Conservation (phyloP, 2,797 vertebrate species). For the Ctenochaetus hawaiiensis region DNA sequence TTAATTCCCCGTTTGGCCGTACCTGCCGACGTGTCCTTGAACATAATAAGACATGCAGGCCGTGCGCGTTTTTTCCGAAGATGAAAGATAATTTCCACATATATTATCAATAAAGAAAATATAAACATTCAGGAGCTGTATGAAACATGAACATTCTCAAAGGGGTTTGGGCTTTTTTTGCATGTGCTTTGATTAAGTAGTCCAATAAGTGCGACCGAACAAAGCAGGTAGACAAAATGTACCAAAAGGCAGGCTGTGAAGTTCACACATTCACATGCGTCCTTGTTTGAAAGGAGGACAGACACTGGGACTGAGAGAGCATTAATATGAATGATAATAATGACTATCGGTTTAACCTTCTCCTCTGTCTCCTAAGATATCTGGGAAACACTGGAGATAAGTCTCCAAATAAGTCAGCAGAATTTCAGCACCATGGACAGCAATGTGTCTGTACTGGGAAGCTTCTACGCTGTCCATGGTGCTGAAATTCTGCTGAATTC, state of each 20-base stretch:
- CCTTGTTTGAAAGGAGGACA: not conserved
- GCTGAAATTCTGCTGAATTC: conserved; percentile 38
- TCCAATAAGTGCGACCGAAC: conserved; percentile 8
- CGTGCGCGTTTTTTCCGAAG: not conserved
- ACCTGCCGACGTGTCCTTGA: conserved; percentile 22
- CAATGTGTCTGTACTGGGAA: fast-evolving
- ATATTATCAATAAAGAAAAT: not conserved
- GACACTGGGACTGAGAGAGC: no score
- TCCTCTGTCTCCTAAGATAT: not conserved
- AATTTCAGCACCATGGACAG: conserved; percentile 61
- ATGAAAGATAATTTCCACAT: not conserved
- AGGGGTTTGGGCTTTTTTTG: no score
- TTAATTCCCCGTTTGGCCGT: conserved; percentile 1
- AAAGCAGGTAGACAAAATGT: not conserved
- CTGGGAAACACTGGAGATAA: not conserved
- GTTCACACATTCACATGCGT: not conserved
- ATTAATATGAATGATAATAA: not conserved
- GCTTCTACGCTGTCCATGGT: conserved; percentile 62
- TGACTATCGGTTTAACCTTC: not conserved
- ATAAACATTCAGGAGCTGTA: not conserved
- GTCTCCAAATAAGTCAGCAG: not conserved
- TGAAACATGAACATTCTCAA: not conserved
- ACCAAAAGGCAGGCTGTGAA: not conserved
- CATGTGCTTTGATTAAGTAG: conserved; percentile 1
- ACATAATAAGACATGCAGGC: not conserved